A percentile compares a stretch with the other conserved stretches of the same genome.
Evolutionary conservation across 92 coral and sea anemone genomes (phyloP).

Genomic region (Palythoa grandiflora): DNA sequence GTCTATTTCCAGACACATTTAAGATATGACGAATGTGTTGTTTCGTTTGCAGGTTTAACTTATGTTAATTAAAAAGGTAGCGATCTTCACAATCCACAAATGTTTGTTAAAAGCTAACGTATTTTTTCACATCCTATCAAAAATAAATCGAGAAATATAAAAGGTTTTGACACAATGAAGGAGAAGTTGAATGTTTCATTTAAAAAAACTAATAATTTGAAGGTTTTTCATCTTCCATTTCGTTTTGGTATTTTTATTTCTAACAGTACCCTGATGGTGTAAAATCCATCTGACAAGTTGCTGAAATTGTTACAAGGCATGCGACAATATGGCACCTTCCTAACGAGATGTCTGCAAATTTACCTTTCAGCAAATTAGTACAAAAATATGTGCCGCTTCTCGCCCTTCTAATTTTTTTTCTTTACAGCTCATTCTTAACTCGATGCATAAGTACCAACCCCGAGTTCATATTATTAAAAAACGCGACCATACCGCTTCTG

Average conservation of each 20-base stretch:
- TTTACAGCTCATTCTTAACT: slow-evolving; percentile 87
- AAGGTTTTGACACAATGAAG: not conserved
- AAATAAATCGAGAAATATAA: not conserved
- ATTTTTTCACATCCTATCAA: not conserved
- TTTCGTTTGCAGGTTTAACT: not conserved
- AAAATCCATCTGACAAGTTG: slow-evolving; percentile 42
- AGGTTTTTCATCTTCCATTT: not conserved
- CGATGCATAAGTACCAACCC: slow-evolving; percentile 98
- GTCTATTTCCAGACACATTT: not conserved
- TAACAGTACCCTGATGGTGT: slow-evolving; percentile 3
- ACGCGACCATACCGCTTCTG: slow-evolving; percentile 91
- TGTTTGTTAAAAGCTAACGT: not conserved
- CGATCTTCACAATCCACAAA: slow-evolving; percentile 23
- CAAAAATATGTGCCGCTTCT: slow-evolving; percentile 22
- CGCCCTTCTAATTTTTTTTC: slow-evolving; percentile 15
- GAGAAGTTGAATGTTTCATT: not conserved
- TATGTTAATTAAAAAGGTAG: slow-evolving; percentile 29
- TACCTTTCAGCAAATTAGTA: slow-evolving; percentile 54
- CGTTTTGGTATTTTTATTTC: not conserved
- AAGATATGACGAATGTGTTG: not conserved
- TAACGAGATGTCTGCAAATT: slow-evolving; percentile 55
- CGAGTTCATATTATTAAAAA: slow-evolving; percentile 91
- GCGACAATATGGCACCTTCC: slow-evolving; percentile 55
- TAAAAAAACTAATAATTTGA: not conserved
- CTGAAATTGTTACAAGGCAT: slow-evolving; percentile 43